Conservation (phyloP, 1,140 invertebrate species). For the Conus betulinus region DNA sequence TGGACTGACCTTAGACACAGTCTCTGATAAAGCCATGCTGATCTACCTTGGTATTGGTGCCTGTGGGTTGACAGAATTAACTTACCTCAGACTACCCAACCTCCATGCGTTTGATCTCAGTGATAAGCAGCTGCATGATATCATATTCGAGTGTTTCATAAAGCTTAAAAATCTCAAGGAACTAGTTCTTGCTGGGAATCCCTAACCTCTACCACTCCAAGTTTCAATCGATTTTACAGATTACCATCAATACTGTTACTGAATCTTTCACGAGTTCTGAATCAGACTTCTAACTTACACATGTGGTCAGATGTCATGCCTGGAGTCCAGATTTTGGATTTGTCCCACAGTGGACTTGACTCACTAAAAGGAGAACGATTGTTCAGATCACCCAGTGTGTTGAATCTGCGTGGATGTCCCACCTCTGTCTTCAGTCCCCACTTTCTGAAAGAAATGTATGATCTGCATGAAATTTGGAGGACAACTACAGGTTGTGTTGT, state of each 20-base stretch:
- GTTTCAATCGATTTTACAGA: not conserved
- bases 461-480: constrained; percentile 36
- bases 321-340: not conserved
- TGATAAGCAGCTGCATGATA: constrained; percentile 7
- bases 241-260: not conserved
- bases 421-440: not conserved
- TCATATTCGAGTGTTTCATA: not conserved
- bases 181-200: constrained; percentile 26
- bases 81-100: not conserved
- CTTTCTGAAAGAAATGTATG: not conserved
- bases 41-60: not conserved
- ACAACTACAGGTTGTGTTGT: constrained; percentile 54
- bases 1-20: not conserved
- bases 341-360: not conserved
- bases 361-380: not conserved
- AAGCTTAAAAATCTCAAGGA: constrained; percentile 20
- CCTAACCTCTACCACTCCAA: not conserved
- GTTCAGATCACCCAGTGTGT: not conserved
- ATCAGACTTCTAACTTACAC: not conserved
- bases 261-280: not conserved
- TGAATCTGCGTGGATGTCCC: not conserved
- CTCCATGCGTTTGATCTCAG: constrained; percentile 27
- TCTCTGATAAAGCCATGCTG: not conserved
- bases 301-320: constrained; percentile 17
- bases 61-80: not conserved